phyloP scores from a whole-genome alignment of 2,797 vertebrate genomes.

The Harpagifer antarcticus region DNA sequence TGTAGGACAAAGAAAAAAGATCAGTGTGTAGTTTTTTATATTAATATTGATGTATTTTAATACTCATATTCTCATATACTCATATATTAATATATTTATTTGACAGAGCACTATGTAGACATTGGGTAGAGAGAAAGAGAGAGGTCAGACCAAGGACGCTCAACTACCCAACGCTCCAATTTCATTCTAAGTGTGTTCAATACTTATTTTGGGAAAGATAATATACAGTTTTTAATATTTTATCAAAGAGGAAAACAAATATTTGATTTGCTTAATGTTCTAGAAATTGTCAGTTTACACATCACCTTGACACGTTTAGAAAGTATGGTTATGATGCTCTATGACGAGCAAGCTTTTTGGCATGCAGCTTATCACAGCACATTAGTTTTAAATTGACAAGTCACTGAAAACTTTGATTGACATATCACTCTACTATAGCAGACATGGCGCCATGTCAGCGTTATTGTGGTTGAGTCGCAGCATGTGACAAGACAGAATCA shows the following conservation, averaged over 20 bases:
- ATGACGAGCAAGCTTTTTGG: conserved; percentile 23
- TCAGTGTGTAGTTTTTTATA: background rate
- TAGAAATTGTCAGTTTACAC: background rate
- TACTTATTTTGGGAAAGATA: background rate
- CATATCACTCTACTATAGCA: conserved; percentile 22
- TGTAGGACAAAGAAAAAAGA: background rate
- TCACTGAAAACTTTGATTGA: conserved; percentile 51
- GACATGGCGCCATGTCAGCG: conserved; percentile 42
- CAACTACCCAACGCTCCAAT: background rate
- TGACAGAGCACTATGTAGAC: no score
- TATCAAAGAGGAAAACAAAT: background rate
- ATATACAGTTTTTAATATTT: background rate
- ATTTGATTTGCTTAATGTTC: background rate
- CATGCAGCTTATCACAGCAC: conserved; percentile 41
- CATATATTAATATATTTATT: no score
- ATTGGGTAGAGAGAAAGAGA: no score
- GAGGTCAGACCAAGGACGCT: no score
- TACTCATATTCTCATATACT: no score
- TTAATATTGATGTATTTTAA: background rate
- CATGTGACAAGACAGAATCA: background rate
- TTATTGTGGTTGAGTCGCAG: background rate
- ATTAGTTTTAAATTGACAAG: conserved; percentile 56
- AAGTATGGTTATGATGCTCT: conserved; percentile 24
- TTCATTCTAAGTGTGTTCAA: background rate
- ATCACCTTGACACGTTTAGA: conserved; percentile 16